Percentiles rank a stretch among this genome's conserved stretches.
These are phyloP conservation scores for Apeltes quadracus DNA, from an alignment of 2,113 vertebrate genomes.

Conservation along the genomic window DNA sequence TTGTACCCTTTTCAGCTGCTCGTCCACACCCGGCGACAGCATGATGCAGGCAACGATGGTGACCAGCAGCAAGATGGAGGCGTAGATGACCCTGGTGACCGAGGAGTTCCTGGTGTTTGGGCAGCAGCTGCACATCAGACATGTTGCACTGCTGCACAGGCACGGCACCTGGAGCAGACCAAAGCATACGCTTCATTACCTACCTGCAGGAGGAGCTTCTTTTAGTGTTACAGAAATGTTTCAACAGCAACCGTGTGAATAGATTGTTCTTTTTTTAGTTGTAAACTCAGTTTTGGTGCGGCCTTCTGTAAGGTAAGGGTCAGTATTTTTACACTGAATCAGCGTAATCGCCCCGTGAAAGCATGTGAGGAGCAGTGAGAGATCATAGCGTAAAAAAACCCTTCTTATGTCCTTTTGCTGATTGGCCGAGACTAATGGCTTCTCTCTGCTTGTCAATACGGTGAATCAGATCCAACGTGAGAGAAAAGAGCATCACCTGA, in stretches of 20 bases:
- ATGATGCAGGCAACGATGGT: conserved; percentile 87
- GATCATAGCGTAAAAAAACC: not conserved
- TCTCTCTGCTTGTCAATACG: not conserved
- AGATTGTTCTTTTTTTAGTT: not conserved
- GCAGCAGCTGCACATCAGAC: conserved; percentile 88
- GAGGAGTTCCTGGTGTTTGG: conserved; percentile 88
- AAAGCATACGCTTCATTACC: not conserved
- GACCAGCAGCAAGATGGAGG: conserved; percentile 87
- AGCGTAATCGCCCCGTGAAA: not conserved
- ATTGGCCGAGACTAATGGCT: not conserved
- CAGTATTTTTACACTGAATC: not conserved
- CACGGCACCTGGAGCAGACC: conserved; percentile 83
- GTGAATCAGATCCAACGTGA: not conserved
- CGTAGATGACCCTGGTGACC: conserved; percentile 89
- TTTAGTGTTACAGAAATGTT: not conserved
- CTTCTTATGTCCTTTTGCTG: not conserved
- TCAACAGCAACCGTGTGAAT: not conserved
- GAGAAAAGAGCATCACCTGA: not conserved
- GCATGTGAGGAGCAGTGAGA: not conserved
- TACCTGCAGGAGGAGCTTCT: not conserved
- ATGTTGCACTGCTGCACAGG: conserved; percentile 87
- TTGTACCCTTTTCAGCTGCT: conserved; percentile 87
- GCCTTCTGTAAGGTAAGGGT: not conserved
- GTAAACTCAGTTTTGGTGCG: not conserved
- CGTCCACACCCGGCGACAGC: conserved; percentile 85